Percentiles rank a stretch among this genome's conserved stretches.
Conservation (phyloP, 2,797 vertebrate species). For the Alauda arvensis region DNA sequence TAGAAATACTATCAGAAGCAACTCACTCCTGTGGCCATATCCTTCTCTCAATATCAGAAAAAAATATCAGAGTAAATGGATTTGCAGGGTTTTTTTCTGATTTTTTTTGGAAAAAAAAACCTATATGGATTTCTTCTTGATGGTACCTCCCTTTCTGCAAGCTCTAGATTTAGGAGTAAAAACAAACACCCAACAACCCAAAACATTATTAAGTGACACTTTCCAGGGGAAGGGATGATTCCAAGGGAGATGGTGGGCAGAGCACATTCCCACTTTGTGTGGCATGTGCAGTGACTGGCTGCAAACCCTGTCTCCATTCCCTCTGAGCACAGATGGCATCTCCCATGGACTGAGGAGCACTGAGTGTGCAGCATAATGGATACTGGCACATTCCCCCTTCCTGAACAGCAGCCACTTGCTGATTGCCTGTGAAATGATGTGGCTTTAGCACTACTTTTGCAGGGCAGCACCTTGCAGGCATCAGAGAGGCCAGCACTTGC, state of each 20-base stretch:
- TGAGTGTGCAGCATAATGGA: neutral
- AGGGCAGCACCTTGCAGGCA: neutral
- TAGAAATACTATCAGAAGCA: neutral
- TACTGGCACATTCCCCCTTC: neutral
- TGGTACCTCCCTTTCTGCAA: neutral
- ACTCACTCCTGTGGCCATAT: neutral
- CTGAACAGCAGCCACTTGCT: neutral
- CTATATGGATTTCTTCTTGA: neutral
- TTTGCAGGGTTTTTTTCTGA: neutral
- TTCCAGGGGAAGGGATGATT: neutral
- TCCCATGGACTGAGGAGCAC: neutral
- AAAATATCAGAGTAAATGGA: neutral
- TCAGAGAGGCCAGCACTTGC: neutral
- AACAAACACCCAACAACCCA: neutral
- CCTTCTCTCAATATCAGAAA: neutral
- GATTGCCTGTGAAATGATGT: neutral
- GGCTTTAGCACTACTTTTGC: neutral
- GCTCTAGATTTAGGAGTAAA: neutral
- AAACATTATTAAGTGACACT: neutral
- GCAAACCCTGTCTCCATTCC: neutral
- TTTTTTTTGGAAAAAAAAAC: neutral
- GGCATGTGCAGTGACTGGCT: neutral
- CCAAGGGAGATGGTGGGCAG: neutral
- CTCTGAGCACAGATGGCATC: neutral
- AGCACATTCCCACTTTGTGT: neutral